Evolutionary conservation across 2,113 vertebrate genomes (phyloP), one percentile per base, ranked within the genome.

Genomic region (Dipodomys ordii): DNA sequence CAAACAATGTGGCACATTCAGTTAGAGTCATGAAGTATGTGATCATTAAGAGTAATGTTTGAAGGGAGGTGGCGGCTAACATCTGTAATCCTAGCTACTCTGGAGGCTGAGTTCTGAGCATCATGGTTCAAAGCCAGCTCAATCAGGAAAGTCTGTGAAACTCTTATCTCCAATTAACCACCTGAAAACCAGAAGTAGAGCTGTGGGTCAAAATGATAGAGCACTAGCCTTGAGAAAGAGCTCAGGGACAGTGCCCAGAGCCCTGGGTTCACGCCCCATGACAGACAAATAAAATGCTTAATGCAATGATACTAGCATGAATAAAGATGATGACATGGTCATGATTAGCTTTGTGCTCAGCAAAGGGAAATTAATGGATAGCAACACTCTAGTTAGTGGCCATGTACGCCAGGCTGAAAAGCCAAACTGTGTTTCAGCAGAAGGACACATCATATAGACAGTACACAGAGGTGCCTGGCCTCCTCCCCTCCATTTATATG

Each of bases 341-440:
- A 88, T 28, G 46, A 93, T 91, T 94, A 93, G 80, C 49, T 30
- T 35, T 78, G 67, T 86, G 93, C 72, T 91, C 28, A 79, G 68
- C 46, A 93, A 82, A 95, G 62, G 28, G 23, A 76, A 94, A 89
- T 91, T 62, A 91, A 77, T 57, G 10, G 15, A 19, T 23, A 57
- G 10, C 16, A 84, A 82, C 12, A 77, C 39, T 35, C 69, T 60
- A 1, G 49, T 68, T 91, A 49, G 83, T 85, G 35, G 57, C 76
- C n/a, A 76, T 39, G 67, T 76, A 69, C 35, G 67, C 87, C 19
- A 87, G 35, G 18, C 44, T 77, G 74, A 91, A 57, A 92, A 69
- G 67, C 10, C 78, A 85, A 91, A 78, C 44, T 78, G 27, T 18
- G 25, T 79, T 91, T 91, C 20, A n/a, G 30, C 12, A 30, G 84